Base-by-base conservation (phyloP, 2,797 vertebrate species). In the Myoxocephalus aenaeus region DNA sequence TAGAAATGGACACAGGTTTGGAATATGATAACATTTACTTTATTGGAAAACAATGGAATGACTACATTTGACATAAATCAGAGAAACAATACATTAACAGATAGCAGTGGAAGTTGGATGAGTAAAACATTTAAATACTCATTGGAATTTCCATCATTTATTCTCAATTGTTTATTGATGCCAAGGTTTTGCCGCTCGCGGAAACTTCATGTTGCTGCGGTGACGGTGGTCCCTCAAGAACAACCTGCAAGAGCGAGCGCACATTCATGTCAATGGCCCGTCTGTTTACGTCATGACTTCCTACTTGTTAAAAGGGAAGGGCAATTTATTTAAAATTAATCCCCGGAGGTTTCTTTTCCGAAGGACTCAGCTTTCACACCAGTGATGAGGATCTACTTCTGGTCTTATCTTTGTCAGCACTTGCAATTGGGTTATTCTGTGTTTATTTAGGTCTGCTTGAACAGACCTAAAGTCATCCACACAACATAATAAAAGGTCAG, bases 21-120 rank as follows among this genome's bases (percentile, higher is more conserved):
- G 6, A 65, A 44, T 48, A 20, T 48, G 22, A 69, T 83, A 85
- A 91, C 92, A 80, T 67, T 0, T 42, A 65, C 27, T 94, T 94
- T 94, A 94, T 94, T 94, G 79, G 25, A 73, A 85, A 83, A 86
- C 63, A 67, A 89, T 87, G 92, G 92, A 95, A 94, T 94, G 91
- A 90, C 22, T 68, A 83, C 25, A 82, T 80, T 69, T 50, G 32
- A 77, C 63, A 80, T 10, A 63, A 74, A 67, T 77, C 11, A 73
- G 20, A 65, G 22, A 75, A 62, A 76, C 51, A 67, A 75, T 65
- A 88, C 13, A 42, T 42, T 62, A 70, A 65, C 40, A 82, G 10
- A 27, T 20, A 69, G 7, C 25, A 72, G 29, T 38, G 70, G 42
- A 83, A 58, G 34, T 4, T 66, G 0, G 54, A 81, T 36, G 25